phyloP scores from a whole-genome alignment of 2,797 vertebrate genomes.

The Typhlichthys subterraneus region DNA sequence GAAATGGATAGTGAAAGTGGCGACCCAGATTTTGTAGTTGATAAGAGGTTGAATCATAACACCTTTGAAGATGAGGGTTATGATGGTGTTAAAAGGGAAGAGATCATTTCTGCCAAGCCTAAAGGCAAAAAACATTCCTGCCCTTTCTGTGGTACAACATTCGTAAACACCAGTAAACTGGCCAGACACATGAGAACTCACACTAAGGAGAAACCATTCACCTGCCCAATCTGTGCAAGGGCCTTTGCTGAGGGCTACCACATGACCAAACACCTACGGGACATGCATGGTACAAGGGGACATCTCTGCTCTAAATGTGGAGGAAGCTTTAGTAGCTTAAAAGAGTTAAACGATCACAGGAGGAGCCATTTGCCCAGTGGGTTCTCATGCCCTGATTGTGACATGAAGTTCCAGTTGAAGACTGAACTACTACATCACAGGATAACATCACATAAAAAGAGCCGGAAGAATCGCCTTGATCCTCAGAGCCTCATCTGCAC shows the following conservation, averaged over 20 bases:
- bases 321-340: no score
- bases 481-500: no score
- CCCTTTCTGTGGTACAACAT: conserved; percentile 41
- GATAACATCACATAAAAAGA: conserved; percentile 15
- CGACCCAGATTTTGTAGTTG: no score
- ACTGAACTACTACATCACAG: conserved; percentile 13
- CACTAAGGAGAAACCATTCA: conserved; percentile 46
- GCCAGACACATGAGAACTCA: conserved; percentile 68
- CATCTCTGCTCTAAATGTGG: no score
- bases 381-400: conserved; percentile 27
- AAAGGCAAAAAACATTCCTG: conserved; percentile 40
- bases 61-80: not conserved
- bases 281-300: no score
- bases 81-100: not conserved
- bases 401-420: no score
- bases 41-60: not conserved
- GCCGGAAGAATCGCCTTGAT: conserved; percentile 1
- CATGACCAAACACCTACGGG: conserved; percentile 41
- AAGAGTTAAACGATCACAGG: conserved; percentile 44
- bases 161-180: conserved; percentile 56
- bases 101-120: no score
- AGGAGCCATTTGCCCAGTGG: conserved; percentile 27
- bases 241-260: conserved; percentile 69
- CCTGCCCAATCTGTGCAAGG: conserved; percentile 46
- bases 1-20: not conserved